Evolutionary conservation across 35 echinoderm and acorn worm genomes (phyloP).

Genomic region (Hemicentrotus pulcherrimus): DNA sequence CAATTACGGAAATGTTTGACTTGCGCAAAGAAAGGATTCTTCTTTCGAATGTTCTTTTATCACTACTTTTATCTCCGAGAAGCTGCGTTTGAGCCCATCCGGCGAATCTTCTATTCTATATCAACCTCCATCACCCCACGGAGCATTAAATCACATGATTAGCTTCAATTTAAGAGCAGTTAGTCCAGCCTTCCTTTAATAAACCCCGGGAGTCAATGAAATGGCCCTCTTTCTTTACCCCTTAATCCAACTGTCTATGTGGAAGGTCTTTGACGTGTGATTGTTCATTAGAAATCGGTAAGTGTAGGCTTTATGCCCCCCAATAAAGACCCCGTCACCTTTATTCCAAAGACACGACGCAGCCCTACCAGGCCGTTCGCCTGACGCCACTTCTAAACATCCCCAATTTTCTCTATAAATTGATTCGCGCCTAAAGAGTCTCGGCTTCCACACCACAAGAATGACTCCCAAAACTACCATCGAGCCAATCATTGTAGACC

Average conservation of each 20-base stretch:
- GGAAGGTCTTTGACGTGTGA: conserved; percentile 25
- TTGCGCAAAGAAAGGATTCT: conserved; percentile 20
- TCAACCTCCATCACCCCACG: background rate
- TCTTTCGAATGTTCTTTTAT: background rate
- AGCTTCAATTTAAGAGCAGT: conserved; percentile 1
- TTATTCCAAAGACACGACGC: background rate
- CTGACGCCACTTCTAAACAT: conserved; percentile 30
- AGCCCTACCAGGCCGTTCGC: background rate
- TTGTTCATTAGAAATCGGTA: conserved; percentile 42
- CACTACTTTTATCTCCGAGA: background rate
- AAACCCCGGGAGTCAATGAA: conserved; percentile 41
- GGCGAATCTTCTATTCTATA: background rate
- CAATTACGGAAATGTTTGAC: conserved; percentile 48
- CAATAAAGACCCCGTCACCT: conserved; percentile 42
- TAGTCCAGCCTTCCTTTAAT: conserved; percentile 48
- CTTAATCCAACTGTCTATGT: background rate
- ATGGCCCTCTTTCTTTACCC: background rate
- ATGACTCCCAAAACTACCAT: background rate
- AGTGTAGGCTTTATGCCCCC: conserved; percentile 31
- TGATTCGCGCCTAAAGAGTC: conserved; percentile 52
- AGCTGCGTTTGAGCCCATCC: background rate
- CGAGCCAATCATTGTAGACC: background rate
- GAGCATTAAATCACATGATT: conserved; percentile 45
- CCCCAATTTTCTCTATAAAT: conserved; percentile 25
- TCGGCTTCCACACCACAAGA: background rate